phyloP scores from a whole-genome alignment of 2,797 vertebrate genomes.

The Halcyon badia region DNA sequence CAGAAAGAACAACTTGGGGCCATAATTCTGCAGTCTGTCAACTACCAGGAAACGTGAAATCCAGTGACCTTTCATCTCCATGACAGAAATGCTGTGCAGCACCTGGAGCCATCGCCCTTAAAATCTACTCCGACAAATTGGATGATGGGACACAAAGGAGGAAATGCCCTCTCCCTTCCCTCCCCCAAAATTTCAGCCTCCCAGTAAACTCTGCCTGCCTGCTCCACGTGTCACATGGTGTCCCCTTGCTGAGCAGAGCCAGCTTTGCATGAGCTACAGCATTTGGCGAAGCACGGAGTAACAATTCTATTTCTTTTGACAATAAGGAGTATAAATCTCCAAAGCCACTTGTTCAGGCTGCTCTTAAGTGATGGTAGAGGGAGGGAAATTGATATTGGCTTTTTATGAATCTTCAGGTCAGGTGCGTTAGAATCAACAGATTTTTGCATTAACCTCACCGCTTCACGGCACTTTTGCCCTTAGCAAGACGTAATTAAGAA shows the following conservation, averaged over 20 bases:
- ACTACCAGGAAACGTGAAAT: slow-evolving; percentile 54
- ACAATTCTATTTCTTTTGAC: neutral
- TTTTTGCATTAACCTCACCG: slow-evolving; percentile 65
- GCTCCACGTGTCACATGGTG: fast-evolving
- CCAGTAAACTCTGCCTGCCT: neutral
- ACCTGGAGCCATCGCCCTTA: slow-evolving; percentile 47
- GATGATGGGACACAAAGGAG: neutral
- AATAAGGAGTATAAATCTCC: neutral
- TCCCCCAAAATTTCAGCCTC: neutral
- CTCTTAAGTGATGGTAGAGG: slow-evolving; percentile 54
- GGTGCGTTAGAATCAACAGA: slow-evolving; percentile 71
- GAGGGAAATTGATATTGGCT: slow-evolving; percentile 78
- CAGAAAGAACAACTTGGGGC: slow-evolving; percentile 58
- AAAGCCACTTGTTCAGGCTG: neutral
- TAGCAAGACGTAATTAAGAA: slow-evolving; percentile 61
- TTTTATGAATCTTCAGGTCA: slow-evolving; percentile 77
- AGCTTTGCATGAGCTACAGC: neutral
- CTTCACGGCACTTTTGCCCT: slow-evolving; percentile 42
- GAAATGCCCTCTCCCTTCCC: neutral
- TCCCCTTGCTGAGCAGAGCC: neutral
- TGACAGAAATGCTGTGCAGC: slow-evolving; percentile 30
- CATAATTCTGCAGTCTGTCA: slow-evolving; percentile 56
- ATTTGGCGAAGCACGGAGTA: neutral
- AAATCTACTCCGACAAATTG: slow-evolving; percentile 23
- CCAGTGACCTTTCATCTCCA: slow-evolving; percentile 62